phyloP scores from a whole-genome alignment of 2,113 vertebrate species.

The Rhagologus leucostigma region DNA sequence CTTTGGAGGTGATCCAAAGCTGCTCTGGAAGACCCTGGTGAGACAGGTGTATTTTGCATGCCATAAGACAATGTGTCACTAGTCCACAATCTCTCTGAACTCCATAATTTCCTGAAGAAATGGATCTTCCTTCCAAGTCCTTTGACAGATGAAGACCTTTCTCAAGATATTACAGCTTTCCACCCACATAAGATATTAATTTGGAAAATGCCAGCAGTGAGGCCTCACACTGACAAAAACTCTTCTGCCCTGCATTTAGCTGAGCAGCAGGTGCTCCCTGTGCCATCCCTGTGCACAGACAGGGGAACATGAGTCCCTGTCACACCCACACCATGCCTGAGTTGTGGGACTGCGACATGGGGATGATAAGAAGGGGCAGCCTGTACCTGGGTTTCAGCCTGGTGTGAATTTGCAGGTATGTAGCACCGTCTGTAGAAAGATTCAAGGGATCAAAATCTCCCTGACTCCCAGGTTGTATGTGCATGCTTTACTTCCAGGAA shows the following conservation, averaged over 20 bases:
- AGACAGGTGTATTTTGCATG: not conserved
- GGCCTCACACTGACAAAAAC: not conserved
- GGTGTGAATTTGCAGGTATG: not conserved
- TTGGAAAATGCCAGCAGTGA: not conserved
- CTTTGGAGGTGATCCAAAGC: not conserved
- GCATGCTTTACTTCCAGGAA: not conserved
- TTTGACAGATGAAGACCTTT: not conserved
- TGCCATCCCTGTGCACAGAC: not conserved
- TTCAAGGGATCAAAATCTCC: not conserved
- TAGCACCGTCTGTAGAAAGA: not conserved
- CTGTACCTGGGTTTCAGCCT: not conserved
- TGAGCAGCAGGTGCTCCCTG: not conserved
- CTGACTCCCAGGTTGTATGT: not conserved
- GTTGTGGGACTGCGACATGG: not conserved
- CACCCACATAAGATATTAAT: not conserved
- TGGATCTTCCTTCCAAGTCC: not conserved
- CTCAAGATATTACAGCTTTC: not conserved
- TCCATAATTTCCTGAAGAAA: not conserved
- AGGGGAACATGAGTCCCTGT: rapidly evolving
- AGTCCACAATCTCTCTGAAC: not conserved
- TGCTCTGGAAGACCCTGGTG: not conserved
- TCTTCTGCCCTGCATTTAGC: not conserved
- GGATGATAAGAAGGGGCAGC: not conserved
- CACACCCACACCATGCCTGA: rapidly evolving
- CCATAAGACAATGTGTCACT: not conserved